Base-by-base conservation (phyloP, 92 coral and sea anemone genomes). In the Zoanthus sansibaricus region DNA sequence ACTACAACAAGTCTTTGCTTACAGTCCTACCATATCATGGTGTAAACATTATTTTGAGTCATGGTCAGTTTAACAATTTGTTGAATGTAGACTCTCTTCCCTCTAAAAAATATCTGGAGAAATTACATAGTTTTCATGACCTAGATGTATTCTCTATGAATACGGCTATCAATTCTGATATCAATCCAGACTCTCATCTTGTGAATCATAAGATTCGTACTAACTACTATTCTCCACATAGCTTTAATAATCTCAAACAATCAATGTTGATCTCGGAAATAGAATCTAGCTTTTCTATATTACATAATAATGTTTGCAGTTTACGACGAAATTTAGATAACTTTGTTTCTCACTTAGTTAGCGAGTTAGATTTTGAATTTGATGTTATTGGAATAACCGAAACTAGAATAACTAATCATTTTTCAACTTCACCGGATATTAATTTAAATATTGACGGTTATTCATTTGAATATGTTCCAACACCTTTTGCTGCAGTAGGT, bases 1-100 rank as follows among this genome's bases (percentile, higher is more conserved):
- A 67, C 72, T 67, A 67, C 72, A 67, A 32, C 42, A 67, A 67
- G 72, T 67, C 72, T 67, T 67, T 67, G 72, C 72, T 67, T 18
- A 67, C 25, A 67, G 72, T 67, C 72, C 77, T 72, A 44, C 77
- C 77, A 72, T 72, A 72, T 72, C 44, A 72, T 72, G 77, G 77
- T 44, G 52, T 37, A 72, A 72, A 72, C 55, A 72, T 44, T 72
- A 37, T 72, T 46, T 72, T 44, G 49, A 44, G 49, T 72, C 77
- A 72, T 72, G 77, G 77, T 72, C 77, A 72, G 77, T 72, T 72
- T 72, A 72, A 72, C 52, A 72, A 72, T 72, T 72, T 72, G 25
- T 72, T 72, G 77, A 72, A 44, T 72, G 77, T 37, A 72, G 66
- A 58, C 66, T 58, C 66, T 58, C 66, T 58, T 58, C 66, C 66